A percentile compares a stretch with the other conserved stretches of the same genome.
Conservation (phyloP, 2,888 invertebrate genomes). For the Notodonta ziczac region DNA sequence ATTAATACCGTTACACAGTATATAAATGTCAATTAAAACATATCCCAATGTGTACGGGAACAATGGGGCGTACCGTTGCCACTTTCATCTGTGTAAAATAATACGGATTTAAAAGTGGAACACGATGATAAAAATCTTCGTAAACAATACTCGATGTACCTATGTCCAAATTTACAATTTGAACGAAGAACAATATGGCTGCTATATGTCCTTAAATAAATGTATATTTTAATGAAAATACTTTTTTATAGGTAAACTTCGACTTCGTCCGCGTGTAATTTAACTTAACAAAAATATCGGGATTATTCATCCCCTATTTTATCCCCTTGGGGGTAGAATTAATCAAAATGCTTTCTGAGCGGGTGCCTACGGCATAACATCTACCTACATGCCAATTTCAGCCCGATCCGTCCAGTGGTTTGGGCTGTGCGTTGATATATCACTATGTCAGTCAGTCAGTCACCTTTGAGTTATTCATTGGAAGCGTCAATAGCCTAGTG, state of each 20-base stretch:
- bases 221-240: not conserved
- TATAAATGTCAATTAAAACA: constrained; percentile 55
- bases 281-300: too few relatives aligned
- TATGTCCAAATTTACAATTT: constrained; percentile 7
- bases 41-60: constrained; percentile 43
- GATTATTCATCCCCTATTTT: too few relatives aligned
- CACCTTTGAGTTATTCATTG: too few relatives aligned
- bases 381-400: too few relatives aligned
- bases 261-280: too few relatives aligned
- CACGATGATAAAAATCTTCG: constrained; percentile 48
- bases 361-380: too few relatives aligned
- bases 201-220: not conserved
- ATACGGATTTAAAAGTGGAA: constrained; percentile 49
- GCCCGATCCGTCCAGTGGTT: too few relatives aligned
- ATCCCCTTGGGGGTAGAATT: too few relatives aligned
- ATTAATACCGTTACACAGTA: constrained; percentile 34
- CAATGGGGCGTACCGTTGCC: constrained; percentile 41
- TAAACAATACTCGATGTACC: constrained; percentile 41
- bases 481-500: too few relatives aligned
- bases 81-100: constrained; percentile 24
- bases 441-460: too few relatives aligned
- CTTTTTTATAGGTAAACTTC: not conserved
- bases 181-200: constrained; percentile 2
- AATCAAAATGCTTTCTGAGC: too few relatives aligned
- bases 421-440: too few relatives aligned